A percentile compares a stretch with the other conserved stretches of the same genome.
Conservation (phyloP, 2,113 vertebrate genomes). For the Daboia siamensis region DNA sequence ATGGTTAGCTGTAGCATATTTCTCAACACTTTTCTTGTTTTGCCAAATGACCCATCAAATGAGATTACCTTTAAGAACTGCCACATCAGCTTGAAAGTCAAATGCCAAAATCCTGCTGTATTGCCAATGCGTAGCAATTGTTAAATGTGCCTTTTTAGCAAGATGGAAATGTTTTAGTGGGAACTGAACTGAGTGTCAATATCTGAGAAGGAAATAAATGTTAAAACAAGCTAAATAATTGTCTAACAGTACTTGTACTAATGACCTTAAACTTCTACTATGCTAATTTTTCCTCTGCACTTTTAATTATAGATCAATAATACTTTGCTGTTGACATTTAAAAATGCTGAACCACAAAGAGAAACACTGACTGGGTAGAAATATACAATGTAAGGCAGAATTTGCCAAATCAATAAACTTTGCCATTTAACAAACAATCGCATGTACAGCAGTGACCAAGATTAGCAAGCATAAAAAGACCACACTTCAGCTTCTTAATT, state of each 20-base stretch:
- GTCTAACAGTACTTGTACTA: slow-evolving; percentile 76
- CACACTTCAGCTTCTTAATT: slow-evolving; percentile 66
- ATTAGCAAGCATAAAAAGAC: slow-evolving; percentile 67
- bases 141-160: slow-evolving; percentile 62
- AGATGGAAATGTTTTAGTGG: slow-evolving; percentile 59
- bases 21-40: not conserved
- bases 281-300: slow-evolving; percentile 87
- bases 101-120: slow-evolving; percentile 8
- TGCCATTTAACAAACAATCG: slow-evolving; percentile 88
- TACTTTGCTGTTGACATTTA: slow-evolving; percentile 85
- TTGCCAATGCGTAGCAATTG: slow-evolving; percentile 25
- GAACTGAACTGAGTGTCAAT: slow-evolving; percentile 70
- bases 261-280: slow-evolving; percentile 79
- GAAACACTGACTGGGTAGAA: slow-evolving; percentile 86
- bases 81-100: slow-evolving; percentile 22
- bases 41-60: not conserved
- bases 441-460: slow-evolving; percentile 82
- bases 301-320: slow-evolving; percentile 88
- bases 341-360: slow-evolving; percentile 84
- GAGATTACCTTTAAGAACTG: slow-evolving; percentile 29
- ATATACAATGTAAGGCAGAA: slow-evolving; percentile 86
- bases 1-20: not conserved
- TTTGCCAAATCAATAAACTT: slow-evolving; percentile 87
- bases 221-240: slow-evolving; percentile 81
- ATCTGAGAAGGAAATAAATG: slow-evolving; percentile 65